Evolutionary conservation across 2,113 vertebrate genomes (phyloP).

Genomic region (Neodontobutis hainanensis): DNA sequence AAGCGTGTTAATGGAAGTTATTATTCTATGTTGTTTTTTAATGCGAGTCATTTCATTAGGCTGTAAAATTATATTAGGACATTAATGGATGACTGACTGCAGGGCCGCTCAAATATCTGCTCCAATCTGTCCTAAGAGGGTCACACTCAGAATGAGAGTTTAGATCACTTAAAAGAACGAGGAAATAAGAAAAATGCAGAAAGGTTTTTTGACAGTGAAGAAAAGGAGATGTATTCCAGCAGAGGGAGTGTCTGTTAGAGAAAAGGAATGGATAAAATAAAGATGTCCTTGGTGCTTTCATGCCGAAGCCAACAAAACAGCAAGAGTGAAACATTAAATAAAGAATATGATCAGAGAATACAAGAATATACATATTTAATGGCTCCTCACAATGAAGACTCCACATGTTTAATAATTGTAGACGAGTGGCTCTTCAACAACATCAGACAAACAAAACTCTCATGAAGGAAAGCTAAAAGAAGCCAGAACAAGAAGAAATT

Average conservation of each 20-base stretch:
- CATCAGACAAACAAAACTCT: constrained; percentile 46
- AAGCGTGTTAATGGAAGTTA: constrained; percentile 4
- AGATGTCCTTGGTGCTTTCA: constrained; percentile 22
- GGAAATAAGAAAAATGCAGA: constrained; percentile 24
- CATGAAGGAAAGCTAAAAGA: constrained; percentile 31
- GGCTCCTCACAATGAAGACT: constrained; percentile 21
- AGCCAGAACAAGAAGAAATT: constrained; percentile 35
- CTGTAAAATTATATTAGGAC: constrained; percentile 26
- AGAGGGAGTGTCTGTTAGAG: constrained; percentile 28
- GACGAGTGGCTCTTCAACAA: constrained; percentile 52
- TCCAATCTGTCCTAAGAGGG: constrained; percentile 17
- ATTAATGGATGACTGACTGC: constrained; percentile 1
- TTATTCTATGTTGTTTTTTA: constrained; percentile 29
- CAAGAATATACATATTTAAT: constrained; percentile 64
- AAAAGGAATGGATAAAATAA: constrained; percentile 26
- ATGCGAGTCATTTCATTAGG: constrained; percentile 17
- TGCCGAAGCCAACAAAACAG: constrained; percentile 34
- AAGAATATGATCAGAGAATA: constrained; percentile 59
- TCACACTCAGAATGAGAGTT: constrained; percentile 16
- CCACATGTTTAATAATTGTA: constrained; percentile 38
- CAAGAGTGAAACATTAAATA: constrained; percentile 50
- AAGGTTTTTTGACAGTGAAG: constrained; percentile 27
- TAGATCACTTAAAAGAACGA: background rate
- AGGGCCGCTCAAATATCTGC: constrained; percentile 7
- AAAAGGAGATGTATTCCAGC: constrained; percentile 26